phyloP scores from a whole-genome alignment of 2,113 vertebrate genomes.

The Bucco capensis region DNA sequence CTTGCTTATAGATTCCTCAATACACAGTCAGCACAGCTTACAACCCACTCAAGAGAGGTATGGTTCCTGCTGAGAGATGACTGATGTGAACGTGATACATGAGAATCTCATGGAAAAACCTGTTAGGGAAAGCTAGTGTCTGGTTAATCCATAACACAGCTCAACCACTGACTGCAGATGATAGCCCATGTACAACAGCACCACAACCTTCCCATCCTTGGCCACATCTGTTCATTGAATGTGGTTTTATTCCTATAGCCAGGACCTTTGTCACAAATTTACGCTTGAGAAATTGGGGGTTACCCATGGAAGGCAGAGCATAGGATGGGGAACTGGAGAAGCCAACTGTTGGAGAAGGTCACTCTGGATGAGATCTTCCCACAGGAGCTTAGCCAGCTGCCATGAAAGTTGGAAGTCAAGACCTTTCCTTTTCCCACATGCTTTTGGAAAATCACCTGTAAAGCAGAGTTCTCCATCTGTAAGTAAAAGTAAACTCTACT shows the following conservation, averaged over 20 bases:
- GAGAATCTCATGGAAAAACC: not conserved
- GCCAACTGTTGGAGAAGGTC: not conserved
- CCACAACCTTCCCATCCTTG: not conserved
- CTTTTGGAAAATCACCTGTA: not conserved
- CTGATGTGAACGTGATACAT: rapidly evolving
- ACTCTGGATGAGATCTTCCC: not conserved
- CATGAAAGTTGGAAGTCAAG: not conserved
- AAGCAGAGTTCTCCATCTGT: not conserved
- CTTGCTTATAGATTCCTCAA: constrained; percentile 79
- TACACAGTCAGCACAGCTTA: constrained; percentile 92
- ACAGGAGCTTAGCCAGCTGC: not conserved
- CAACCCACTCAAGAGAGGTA: constrained; percentile 78
- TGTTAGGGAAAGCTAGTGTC: not conserved
- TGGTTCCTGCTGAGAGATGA: not conserved
- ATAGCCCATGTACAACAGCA: not conserved
- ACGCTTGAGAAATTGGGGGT: not conserved
- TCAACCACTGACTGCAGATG: not conserved
- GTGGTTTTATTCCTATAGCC: not conserved
- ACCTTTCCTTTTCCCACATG: not conserved
- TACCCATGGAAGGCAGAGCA: not conserved
- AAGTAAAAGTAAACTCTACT: not conserved
- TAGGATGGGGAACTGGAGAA: not conserved
- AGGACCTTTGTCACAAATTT: not conserved
- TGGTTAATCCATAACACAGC: not conserved
- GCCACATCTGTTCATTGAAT: not conserved